Evolutionary conservation across 2,113 vertebrate genomes (phyloP), one percentile per base, ranked within the genome.

Genomic region (Neogale vison): DNA sequence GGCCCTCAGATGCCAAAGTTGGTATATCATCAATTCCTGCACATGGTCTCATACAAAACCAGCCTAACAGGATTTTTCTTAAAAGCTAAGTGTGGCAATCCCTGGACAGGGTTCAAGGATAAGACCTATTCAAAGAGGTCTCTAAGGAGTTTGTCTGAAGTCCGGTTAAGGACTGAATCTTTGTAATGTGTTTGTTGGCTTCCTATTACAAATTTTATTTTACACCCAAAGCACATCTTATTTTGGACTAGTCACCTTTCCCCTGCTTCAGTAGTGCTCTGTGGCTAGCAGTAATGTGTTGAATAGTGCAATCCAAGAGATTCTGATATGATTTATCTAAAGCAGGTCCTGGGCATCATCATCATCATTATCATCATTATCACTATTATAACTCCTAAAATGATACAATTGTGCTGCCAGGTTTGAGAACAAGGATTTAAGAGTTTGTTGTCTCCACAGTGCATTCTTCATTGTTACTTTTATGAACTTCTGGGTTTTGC

Each of bases 181-280:
- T 24, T 89, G n/a, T 7, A 52, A 0, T 72, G 3, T 47, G 15
- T 59, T 36, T 31, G 9, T 20, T 69, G 26, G 15, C 34, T 93
- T 95, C 34, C 39, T 1, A 57, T 31, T 89, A 85, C 31, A 71
- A 82, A 31, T n/a, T 84, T 92, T 57, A 20, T 81, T 94, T 94
- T 69, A 61, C 5, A 24, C 23, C 95, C 26, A 81, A 0, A n/a
- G 12, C 34, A 52, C 10, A 52, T 57, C 20, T 83, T 7, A 36
- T 2, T 67, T 79, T 20, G 50, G 7, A 69, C 26, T 31, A 5
- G 0, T 1, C 8, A n/a, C 3, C 10, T 89, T 95, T 83, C 29
- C 84, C 20, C 26, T 45, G 6, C 2, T 59, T 59, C 15, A 14
- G 34, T 15, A 21, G 17, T 1, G 0, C 72, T 14, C 0, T 18